A percentile compares a stretch with the other conserved stretches of the same genome.
phyloP scores from a whole-genome alignment of 2,888 invertebrate genomes.

The Sphaerophoria taeniata region DNA sequence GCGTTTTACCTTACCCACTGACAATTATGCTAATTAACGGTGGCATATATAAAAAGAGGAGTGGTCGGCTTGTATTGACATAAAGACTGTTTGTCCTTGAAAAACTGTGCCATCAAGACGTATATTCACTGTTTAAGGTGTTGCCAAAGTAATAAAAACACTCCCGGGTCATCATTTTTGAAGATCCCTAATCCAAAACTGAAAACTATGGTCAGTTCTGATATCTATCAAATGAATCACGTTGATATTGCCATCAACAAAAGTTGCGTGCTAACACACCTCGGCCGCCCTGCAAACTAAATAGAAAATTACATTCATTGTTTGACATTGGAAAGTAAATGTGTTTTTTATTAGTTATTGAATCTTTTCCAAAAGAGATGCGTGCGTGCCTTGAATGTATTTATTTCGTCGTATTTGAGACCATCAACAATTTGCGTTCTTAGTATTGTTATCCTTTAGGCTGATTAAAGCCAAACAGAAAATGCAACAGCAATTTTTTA shows the following conservation, averaged over 20 bases:
- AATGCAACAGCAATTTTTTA: too few species aligned
- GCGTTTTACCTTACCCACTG: slow-evolving; percentile 38
- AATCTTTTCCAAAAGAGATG: background rate
- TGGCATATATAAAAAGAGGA: slow-evolving; percentile 21
- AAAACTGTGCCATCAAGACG: background rate
- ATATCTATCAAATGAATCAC: slow-evolving; percentile 8
- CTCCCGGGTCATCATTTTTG: slow-evolving; percentile 13
- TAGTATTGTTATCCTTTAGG: too few species aligned
- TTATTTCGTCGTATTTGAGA: too few species aligned
- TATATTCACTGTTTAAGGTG: slow-evolving; percentile 8
- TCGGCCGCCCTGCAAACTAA: slow-evolving; percentile 51
- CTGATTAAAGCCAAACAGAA: too few species aligned
- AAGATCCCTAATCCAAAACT: background rate
- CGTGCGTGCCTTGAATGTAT: too few species aligned
- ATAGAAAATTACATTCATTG: slow-evolving; percentile 28
- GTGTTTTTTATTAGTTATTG: background rate
- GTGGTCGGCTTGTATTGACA: slow-evolving; percentile 5
- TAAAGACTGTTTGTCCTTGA: slow-evolving; percentile 25
- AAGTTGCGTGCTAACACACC: slow-evolving; percentile 49
- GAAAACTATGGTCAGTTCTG: slow-evolving; percentile 23
- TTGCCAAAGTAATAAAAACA: slow-evolving; percentile 15
- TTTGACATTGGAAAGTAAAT: background rate
- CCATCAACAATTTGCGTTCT: too few species aligned
- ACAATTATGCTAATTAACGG: slow-evolving; percentile 45
- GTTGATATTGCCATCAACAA: slow-evolving; percentile 32